A percentile compares a stretch with the other conserved stretches of the same genome.
phyloP scores from a whole-genome alignment of 1,140 invertebrate species.

The Intoshia linei region DNA sequence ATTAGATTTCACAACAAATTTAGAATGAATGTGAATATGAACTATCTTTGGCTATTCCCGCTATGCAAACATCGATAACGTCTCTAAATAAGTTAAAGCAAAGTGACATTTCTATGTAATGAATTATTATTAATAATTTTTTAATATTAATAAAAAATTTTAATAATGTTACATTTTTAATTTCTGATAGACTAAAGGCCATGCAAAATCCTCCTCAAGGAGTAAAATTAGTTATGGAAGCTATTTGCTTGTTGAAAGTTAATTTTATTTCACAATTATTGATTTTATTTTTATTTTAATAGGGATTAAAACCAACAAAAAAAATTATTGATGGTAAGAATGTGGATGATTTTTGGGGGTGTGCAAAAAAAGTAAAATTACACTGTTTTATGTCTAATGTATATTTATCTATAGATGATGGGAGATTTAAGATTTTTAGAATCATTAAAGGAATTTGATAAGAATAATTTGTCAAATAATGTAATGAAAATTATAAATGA shows the following conservation, averaged over 20 bases:
- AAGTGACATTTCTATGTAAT: constrained; percentile 20
- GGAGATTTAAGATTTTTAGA: constrained; percentile 25
- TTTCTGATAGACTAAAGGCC: constrained; percentile 11
- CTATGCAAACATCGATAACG: constrained; percentile 18
- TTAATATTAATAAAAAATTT: background rate
- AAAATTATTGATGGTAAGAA: constrained; percentile 15
- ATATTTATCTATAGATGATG: constrained; percentile 42
- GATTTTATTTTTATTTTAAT: constrained; percentile 1
- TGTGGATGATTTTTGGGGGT: constrained; percentile 19
- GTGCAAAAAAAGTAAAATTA: constrained; percentile 15
- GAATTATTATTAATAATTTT: background rate
- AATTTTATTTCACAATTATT: background rate
- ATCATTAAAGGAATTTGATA: constrained; percentile 24
- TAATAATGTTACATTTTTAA: background rate
- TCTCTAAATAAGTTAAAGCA: constrained; percentile 22
- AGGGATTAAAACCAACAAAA: constrained; percentile 18
- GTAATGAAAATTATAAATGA: constrained; percentile 18
- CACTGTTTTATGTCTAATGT: constrained; percentile 25
- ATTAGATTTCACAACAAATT: background rate
- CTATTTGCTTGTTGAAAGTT: constrained; percentile 22
- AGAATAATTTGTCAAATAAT: constrained; percentile 20
- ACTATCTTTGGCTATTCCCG: constrained; percentile 18
- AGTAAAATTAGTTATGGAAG: constrained; percentile 22
- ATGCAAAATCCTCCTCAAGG: constrained; percentile 19
- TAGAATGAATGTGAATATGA: constrained; percentile 22